Base-by-base conservation (phyloP, 2,797 vertebrate genomes). In the Sebastes baramenuke region DNA sequence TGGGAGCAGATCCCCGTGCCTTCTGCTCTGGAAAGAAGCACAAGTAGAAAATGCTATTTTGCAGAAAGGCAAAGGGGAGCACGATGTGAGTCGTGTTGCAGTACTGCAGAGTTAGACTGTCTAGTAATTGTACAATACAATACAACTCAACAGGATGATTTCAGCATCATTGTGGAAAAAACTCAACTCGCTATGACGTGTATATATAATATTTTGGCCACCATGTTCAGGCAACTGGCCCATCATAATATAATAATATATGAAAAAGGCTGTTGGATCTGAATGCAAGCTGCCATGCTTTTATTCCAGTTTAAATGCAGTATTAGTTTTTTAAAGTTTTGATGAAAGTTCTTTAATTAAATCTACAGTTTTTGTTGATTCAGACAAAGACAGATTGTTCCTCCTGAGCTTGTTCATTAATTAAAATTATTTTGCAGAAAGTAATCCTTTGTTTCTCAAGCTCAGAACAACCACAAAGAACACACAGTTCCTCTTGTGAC, bases 21-120 rank as follows among this genome's bases (percentile, higher is more conserved):
- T 77, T 79, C 82, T 79, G 82, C 67, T 75, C 76, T 89, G 71
- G 16, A 86, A 81, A 70, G 73, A 84, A 79, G 66, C 4, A 79
- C 32, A 85, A 38, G 66, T n/a, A 30, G 65, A 80, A 81, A 86
- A 67, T 74, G 16, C 30, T n/a, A 46, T 72, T 84, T 80, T 83
- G 77, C 68, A 54, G 60, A 86, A 81, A 75, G 18, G 29, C 20
- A 70, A 58, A 18, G 38, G 67, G 56, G 56, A 76, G 25, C 30
- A 59, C 54, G 66, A 77, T 60, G 52, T 34, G 36, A 69, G 20
- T 70, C 54, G 55, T 67, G 65, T 71, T 61, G 67, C 60, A 65
- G 75, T 27, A 22, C 72, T 36, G 76, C 60, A 32, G 74, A 68
- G 29, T 69, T 55, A 24, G 32, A 70, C 52, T 34, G 55, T 74